phyloP scores from a whole-genome alignment of 2,888 invertebrate species.

The Drosophila robusta region DNA sequence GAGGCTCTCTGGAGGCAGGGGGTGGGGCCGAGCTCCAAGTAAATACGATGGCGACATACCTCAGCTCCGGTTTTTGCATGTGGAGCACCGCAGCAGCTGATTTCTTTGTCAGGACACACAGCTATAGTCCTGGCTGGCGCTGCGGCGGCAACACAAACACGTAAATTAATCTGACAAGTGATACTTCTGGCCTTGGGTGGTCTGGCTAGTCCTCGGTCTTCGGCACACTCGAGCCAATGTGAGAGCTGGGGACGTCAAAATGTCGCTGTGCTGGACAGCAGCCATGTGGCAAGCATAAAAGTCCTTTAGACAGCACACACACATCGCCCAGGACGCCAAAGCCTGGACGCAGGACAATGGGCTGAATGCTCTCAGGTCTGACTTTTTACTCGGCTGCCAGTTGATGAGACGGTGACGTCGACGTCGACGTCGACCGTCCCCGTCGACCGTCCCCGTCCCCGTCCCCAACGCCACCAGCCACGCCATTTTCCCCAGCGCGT shows the following conservation, averaged over 20 bases:
- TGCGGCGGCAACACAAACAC: constrained; percentile 82
- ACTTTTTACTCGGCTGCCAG: constrained; percentile 69
- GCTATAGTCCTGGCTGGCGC: constrained; percentile 49
- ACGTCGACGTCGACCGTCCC: constrained; percentile 60
- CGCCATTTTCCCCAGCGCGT: constrained; percentile 5
- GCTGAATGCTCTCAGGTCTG: constrained; percentile 56
- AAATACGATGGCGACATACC: constrained; percentile 73
- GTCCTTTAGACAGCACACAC: constrained; percentile 69
- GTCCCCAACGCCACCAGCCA: constrained; percentile 16
- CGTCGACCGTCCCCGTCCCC: constrained; percentile 53
- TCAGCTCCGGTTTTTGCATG: constrained; percentile 63
- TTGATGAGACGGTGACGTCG: constrained; percentile 74
- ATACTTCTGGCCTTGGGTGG: constrained; percentile 83
- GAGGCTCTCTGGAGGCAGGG: constrained; percentile 3
- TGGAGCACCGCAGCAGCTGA: constrained; percentile 70
- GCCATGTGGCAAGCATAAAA: constrained; percentile 76
- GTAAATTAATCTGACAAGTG: constrained; percentile 85
- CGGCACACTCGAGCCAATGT: constrained; percentile 36
- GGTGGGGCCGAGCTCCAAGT: constrained; percentile 54
- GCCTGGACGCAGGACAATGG: constrained; percentile 47
- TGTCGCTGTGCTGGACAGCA: constrained; percentile 75
- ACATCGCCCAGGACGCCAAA: constrained; percentile 23
- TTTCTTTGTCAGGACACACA: constrained; percentile 73
- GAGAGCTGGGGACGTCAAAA: constrained; percentile 64
- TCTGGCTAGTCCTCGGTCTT: constrained; percentile 35